These are phyloP conservation scores for Slavum lentiscoides DNA, from an alignment of 2,888 invertebrate species.

Conservation along the genomic window DNA sequence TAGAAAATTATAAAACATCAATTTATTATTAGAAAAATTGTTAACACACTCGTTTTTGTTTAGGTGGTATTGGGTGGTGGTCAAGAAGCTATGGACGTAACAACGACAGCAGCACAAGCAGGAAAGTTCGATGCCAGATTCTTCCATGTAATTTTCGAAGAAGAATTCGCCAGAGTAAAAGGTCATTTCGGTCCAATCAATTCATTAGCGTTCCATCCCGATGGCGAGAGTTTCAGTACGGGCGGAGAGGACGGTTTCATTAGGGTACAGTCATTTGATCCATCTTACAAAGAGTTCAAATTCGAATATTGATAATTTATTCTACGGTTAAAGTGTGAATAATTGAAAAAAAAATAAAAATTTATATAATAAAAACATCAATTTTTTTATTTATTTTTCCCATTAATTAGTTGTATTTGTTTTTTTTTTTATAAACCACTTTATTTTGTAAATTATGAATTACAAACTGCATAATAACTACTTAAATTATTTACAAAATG, in stretches of 20 bases:
- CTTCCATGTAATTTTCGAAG: slow-evolving; percentile 94
- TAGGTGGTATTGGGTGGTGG: slow-evolving; percentile 94
- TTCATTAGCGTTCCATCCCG: slow-evolving; percentile 96
- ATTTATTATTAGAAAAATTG: too few species aligned
- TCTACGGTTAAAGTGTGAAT: neutral
- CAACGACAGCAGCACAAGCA: slow-evolving; percentile 87
- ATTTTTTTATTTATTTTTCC: neutral
- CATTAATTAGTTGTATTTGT: neutral
- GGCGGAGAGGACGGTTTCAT: slow-evolving; percentile 99
- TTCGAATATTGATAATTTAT: slow-evolving; percentile 73
- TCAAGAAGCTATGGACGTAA: slow-evolving; percentile 99
- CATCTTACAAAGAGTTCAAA: slow-evolving; percentile 92
- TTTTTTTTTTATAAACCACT: neutral
- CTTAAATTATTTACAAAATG: too few species aligned
- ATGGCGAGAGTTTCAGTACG: slow-evolving; percentile 93
- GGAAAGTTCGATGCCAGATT: slow-evolving; percentile 97
- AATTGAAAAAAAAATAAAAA: slow-evolving; percentile 1
- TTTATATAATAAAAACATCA: neutral
- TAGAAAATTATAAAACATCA: too few species aligned
- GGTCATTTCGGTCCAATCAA: slow-evolving; percentile 99
- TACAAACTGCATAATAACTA: neutral
- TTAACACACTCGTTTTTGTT: neutral
- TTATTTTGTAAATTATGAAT: neutral
- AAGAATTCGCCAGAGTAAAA: slow-evolving; percentile 96
- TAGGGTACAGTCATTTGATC: slow-evolving; percentile 93